phyloP scores from a whole-genome alignment of 2,888 invertebrate species.

The Chaitophorus viminalis region DNA sequence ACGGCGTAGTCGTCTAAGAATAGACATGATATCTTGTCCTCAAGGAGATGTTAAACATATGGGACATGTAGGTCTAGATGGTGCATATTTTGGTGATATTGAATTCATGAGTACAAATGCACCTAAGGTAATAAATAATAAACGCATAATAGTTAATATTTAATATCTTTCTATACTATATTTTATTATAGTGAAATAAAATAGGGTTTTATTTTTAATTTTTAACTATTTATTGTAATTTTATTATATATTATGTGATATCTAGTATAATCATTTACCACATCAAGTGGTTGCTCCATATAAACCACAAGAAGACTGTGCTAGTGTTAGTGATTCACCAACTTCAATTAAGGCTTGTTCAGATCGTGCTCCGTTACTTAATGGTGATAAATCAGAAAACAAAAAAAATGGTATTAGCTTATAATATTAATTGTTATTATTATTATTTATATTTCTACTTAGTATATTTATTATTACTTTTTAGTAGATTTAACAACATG shows the following conservation, averaged over 20 bases:
- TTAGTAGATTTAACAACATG: slow-evolving; percentile 43
- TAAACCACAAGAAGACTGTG: slow-evolving; percentile 82
- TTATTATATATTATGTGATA: neutral
- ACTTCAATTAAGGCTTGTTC: slow-evolving; percentile 65
- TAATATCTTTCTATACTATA: neutral
- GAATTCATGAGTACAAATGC: slow-evolving; percentile 75
- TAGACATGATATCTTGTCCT: slow-evolving; percentile 96
- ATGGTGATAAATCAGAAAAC: slow-evolving; percentile 50
- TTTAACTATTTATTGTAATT: too few relatives aligned
- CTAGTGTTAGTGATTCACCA: slow-evolving; percentile 63
- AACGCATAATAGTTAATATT: neutral
- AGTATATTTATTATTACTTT: neutral
- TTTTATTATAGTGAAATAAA: neutral
- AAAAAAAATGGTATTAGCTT: slow-evolving; percentile 51
- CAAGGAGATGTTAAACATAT: slow-evolving; percentile 98
- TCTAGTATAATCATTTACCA: slow-evolving; percentile 80
- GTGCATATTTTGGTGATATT: slow-evolving; percentile 96
- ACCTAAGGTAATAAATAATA: slow-evolving; percentile 64
- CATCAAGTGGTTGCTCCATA: slow-evolving; percentile 90
- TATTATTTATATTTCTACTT: neutral
- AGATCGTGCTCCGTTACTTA: slow-evolving; percentile 68
- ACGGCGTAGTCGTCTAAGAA: slow-evolving; percentile 72
- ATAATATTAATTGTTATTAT: slow-evolving; percentile 20
- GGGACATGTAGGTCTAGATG: slow-evolving; percentile 94
- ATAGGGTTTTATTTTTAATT: too few relatives aligned